Conservation (phyloP, 2,797 vertebrate genomes). For the Anomalospiza imberbis region DNA sequence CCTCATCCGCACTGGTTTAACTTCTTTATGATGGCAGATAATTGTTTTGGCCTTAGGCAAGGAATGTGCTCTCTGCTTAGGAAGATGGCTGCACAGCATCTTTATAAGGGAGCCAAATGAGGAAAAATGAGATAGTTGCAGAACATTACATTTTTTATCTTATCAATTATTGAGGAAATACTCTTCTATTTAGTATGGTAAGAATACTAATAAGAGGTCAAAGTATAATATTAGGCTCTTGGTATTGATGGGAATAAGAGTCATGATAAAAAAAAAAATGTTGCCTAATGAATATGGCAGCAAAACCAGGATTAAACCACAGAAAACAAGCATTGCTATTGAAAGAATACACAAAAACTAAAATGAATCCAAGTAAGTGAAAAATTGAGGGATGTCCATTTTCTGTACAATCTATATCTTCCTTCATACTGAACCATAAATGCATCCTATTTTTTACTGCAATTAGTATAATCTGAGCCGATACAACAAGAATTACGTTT, state of each 20-base stretch:
- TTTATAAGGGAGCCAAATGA: conserved; percentile 48
- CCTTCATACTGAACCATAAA: conserved; percentile 3
- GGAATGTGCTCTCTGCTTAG: conserved; percentile 62
- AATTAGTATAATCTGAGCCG: background rate
- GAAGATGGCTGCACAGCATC: conserved; percentile 43
- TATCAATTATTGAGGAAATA: conserved; percentile 68
- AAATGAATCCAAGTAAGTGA: background rate
- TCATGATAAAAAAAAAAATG: background rate
- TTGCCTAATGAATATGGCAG: background rate
- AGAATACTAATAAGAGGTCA: conserved; percentile 45
- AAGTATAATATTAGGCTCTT: background rate
- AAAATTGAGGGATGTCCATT: background rate
- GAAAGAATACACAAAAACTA: background rate
- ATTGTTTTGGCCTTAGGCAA: conserved; percentile 71
- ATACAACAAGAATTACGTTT: background rate
- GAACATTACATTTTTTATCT: conserved; percentile 60
- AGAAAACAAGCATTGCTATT: background rate
- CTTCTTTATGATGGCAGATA: conserved; percentile 68
- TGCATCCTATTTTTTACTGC: background rate
- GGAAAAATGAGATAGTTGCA: conserved; percentile 41
- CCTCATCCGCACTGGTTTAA: conserved; percentile 34
- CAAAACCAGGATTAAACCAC: background rate
- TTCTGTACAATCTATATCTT: background rate
- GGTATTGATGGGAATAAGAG: background rate
- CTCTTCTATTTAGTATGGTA: background rate